Percentiles rank a stretch among this genome's conserved stretches.
These are phyloP conservation scores for Drosophila pseudoobscura DNA, from an alignment of 1,140 invertebrate genomes.

Conservation along the genomic window DNA sequence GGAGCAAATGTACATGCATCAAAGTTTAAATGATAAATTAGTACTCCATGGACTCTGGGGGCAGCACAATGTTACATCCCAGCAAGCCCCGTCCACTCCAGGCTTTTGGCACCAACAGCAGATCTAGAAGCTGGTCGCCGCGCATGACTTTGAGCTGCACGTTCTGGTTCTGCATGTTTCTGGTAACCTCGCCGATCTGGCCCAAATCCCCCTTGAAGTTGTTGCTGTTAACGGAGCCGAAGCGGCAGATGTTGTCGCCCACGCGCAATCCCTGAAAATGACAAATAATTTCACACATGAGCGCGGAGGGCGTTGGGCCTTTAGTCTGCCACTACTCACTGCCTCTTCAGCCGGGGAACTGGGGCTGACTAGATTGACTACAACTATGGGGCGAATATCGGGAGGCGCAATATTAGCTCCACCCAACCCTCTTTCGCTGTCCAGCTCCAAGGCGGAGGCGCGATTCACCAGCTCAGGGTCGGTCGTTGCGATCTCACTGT, in stretches of 20 bases:
- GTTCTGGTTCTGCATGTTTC: constrained; percentile 88
- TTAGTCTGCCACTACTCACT: constrained; percentile 84
- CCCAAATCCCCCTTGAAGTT: constrained; percentile 89
- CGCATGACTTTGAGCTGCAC: constrained; percentile 87
- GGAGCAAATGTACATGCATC: constrained; percentile 28
- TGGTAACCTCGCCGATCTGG: constrained; percentile 89
- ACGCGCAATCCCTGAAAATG: constrained; percentile 89
- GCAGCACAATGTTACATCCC: constrained; percentile 88
- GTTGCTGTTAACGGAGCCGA: constrained; percentile 90
- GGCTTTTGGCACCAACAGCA: constrained; percentile 87
- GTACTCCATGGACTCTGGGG: constrained; percentile 84
- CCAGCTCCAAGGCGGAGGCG: constrained; percentile 62
- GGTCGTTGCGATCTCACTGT: constrained; percentile 82
- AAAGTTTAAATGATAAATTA: constrained; percentile 25
- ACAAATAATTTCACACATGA: neutral
- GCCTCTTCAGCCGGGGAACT: constrained; percentile 92
- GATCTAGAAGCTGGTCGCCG: constrained; percentile 83
- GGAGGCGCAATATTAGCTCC: constrained; percentile 25
- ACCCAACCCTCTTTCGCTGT: constrained; percentile 25
- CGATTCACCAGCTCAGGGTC: constrained; percentile 69
- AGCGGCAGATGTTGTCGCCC: constrained; percentile 90
- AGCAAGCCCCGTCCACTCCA: constrained; percentile 91
- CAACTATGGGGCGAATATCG: constrained; percentile 86
- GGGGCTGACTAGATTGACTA: constrained; percentile 88
- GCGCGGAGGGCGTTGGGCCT: neutral